A percentile compares a stretch with the other conserved stretches of the same genome.
These are phyloP conservation scores for Thalassophryne amazonica DNA, from an alignment of 2,797 vertebrate species.

Conservation along the genomic window DNA sequence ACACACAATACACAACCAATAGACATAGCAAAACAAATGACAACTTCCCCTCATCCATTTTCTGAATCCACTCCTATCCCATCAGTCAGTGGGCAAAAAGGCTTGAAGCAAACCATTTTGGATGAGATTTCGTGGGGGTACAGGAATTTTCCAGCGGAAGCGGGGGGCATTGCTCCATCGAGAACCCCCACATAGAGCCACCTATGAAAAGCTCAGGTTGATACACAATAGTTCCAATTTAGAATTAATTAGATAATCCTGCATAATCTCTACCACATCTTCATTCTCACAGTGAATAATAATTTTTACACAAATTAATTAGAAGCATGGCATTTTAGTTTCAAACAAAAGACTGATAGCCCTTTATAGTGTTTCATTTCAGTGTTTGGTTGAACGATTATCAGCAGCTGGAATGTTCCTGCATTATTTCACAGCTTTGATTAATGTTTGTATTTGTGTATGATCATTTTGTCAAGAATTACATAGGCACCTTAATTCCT, in stretches of 20 bases:
- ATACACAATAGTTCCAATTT: conserved; percentile 1
- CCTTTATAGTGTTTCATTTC: conserved; percentile 36
- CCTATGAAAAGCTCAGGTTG: not conserved
- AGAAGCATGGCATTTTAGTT: conserved; percentile 33
- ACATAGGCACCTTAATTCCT: conserved; percentile 71
- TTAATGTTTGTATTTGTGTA: conserved; percentile 75
- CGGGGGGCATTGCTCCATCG: too few relatives aligned
- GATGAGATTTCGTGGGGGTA: too few relatives aligned
- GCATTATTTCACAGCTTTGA: conserved; percentile 67
- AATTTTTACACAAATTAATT: conserved; percentile 31
- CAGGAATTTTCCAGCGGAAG: too few relatives aligned
- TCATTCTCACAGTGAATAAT: conserved; percentile 23
- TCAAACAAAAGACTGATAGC: conserved; percentile 25
- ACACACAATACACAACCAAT: too few relatives aligned
- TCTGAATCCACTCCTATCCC: too few relatives aligned
- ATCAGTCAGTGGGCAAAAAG: too few relatives aligned
- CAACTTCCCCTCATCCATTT: too few relatives aligned
- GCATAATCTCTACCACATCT: conserved; percentile 12
- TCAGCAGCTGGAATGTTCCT: conserved; percentile 54
- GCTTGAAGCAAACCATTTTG: too few relatives aligned
- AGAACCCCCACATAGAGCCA: not conserved
- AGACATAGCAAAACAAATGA: too few relatives aligned
- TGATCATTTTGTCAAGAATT: conserved; percentile 70
- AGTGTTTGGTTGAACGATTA: conserved; percentile 42
- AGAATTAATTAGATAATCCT: conserved; percentile 13